Conservation (phyloP, 30 jellyfish, hydroid and myxozoan species). For the Hydra vulgaris region DNA sequence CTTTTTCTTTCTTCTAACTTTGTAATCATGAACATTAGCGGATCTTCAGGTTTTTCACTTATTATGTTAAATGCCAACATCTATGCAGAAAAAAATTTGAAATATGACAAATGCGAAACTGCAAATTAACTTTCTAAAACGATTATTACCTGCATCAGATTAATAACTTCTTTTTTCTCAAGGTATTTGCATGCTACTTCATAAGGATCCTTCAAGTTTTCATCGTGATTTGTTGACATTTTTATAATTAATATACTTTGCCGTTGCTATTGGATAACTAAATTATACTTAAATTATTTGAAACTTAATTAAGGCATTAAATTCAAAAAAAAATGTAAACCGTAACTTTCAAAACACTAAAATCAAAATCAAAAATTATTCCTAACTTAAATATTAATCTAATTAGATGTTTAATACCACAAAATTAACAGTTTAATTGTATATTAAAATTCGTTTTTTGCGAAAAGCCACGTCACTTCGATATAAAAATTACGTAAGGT, state of each 20-base stretch:
- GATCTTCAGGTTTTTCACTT: conserved; percentile 9
- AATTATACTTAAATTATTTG: neutral
- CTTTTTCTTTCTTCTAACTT: conserved; percentile 10
- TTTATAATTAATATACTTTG: neutral
- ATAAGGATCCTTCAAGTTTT: conserved; percentile 12
- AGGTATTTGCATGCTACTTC: conserved; percentile 14
- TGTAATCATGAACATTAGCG: conserved; percentile 4
- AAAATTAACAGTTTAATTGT: too few species aligned
- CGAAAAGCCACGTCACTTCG: conserved; percentile 25
- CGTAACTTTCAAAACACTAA: neutral
- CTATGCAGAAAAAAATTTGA: neutral
- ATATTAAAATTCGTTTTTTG: neutral
- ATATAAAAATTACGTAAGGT: neutral
- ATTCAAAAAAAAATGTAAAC: neutral
- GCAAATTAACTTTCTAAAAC: neutral
- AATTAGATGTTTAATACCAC: too few species aligned
- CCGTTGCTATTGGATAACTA: neutral
- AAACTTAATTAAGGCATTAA: neutral
- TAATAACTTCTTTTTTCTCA: conserved; percentile 1
- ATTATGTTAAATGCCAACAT: conserved; percentile 7
- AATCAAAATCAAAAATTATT: too few species aligned
- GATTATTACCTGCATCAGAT: conserved; percentile 13
- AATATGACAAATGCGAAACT: neutral
- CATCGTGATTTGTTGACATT: neutral
- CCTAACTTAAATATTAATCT: too few species aligned